These are phyloP conservation scores for Dendrocincla fuliginosa DNA, from an alignment of 2,797 vertebrate species.

Conservation along the genomic window DNA sequence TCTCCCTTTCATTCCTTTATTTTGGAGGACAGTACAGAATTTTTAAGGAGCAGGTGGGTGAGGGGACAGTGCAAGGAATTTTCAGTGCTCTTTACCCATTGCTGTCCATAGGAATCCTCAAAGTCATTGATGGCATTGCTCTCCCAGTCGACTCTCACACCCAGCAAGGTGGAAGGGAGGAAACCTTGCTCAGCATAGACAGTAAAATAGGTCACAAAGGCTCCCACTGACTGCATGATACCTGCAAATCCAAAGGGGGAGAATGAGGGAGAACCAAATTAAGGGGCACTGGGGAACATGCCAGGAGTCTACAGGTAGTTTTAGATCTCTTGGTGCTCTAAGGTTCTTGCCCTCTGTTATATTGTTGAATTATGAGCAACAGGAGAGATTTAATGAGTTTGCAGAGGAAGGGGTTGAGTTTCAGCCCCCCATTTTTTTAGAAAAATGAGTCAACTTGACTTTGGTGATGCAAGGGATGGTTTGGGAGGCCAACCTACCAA, in stretches of 20 bases:
- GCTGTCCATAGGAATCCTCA: conserved; percentile 79
- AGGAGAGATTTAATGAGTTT: not conserved
- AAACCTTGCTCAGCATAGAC: conserved; percentile 80
- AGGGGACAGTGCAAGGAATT: not conserved
- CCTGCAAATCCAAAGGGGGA: conserved; percentile 50
- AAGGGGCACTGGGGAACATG: too few relatives aligned
- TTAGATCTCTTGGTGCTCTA: not conserved
- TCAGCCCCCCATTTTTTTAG: not conserved
- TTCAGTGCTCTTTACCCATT: conserved; percentile 76
- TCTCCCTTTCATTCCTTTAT: not conserved
- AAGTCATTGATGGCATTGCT: conserved; percentile 54
- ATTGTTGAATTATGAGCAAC: not conserved
- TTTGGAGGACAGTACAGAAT: not conserved
- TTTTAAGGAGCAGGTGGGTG: not conserved
- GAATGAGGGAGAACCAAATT: not conserved
- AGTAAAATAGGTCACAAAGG: conserved; percentile 78
- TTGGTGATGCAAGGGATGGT: rapidly evolving
- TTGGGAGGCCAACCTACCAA: conserved; percentile 61
- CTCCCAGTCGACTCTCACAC: conserved; percentile 75
- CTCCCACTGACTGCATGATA: conserved; percentile 79
- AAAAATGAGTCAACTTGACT: rapidly evolving
- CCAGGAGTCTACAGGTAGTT: rapidly evolving
- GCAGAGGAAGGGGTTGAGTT: not conserved
- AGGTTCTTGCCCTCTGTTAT: not conserved
- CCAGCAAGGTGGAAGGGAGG: conserved; percentile 63